Conservation (phyloP, 2,888 invertebrate genomes). For the Anarsia innoxiella region DNA sequence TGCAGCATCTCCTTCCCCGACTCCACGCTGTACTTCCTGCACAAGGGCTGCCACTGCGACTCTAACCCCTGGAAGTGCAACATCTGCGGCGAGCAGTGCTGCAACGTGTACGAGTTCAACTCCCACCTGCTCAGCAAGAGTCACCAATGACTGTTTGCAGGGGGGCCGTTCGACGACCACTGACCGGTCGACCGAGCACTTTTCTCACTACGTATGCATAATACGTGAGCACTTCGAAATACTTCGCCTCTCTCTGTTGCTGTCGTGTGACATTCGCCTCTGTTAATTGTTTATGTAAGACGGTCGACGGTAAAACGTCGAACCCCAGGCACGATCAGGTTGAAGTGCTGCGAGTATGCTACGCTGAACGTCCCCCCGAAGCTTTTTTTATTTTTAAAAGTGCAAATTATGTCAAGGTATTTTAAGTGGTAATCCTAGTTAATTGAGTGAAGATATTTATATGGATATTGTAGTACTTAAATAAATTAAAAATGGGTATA, state of each 20-base stretch:
- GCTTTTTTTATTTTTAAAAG: conserved; percentile 55
- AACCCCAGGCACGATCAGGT: conserved; percentile 13
- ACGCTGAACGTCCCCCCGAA: conserved; percentile 71
- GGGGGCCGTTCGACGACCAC: conserved; percentile 65
- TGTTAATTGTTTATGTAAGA: too few relatives aligned
- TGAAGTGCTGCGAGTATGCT: conserved; percentile 67
- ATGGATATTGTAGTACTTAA: conserved; percentile 69
- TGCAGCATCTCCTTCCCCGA: conserved; percentile 97
- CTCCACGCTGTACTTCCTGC: conserved; percentile 95
- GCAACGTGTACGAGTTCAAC: conserved; percentile 97
- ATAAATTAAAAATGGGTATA: conserved; percentile 39
- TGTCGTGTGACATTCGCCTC: neutral
- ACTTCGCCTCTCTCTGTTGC: conserved; percentile 4
- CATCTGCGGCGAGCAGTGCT: conserved; percentile 96
- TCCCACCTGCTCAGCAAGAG: conserved; percentile 95
- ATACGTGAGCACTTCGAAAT: conserved; percentile 1
- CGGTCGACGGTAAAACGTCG: too few relatives aligned
- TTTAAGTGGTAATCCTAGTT: conserved; percentile 56
- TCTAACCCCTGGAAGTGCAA: conserved; percentile 98
- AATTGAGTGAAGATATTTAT: conserved; percentile 60
- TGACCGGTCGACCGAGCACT: conserved; percentile 37
- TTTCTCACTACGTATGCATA: neutral
- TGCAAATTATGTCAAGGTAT: conserved; percentile 67
- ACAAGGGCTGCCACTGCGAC: conserved; percentile 98
- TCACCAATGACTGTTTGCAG: conserved; percentile 83